Evolutionary conservation across 2,797 vertebrate species (phyloP), one percentile per base, ranked within the genome.

Genomic region (Chaetodon trifasciatus): DNA sequence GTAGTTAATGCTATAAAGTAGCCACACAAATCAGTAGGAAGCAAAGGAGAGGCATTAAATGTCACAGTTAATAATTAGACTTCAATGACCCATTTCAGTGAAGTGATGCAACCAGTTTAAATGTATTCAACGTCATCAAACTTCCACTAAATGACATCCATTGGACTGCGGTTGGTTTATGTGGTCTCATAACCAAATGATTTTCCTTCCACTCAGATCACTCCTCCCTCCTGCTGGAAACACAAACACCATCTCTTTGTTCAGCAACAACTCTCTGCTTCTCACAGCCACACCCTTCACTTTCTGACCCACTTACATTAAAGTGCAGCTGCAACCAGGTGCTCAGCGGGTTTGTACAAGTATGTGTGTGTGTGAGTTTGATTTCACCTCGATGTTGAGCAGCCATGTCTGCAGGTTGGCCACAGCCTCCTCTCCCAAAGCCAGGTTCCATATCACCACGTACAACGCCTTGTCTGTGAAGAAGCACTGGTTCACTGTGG

Each of bases 381-480:
- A n/a, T 17, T 39, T 94, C 86, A 98, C 98, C 97, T 99, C 98
- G 0, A 99, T 99, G 92, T 97, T 99, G 78, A 99, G 95, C 82
- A 99, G 92, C 98, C 98, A 99, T 86, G 97, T 97, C 94, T 98
- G 98, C 81, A 99, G 96, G 93, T 93, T 97, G 77, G 97, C 96
- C 73, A 99, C 97, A 0, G 98, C 98, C 84, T 99, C 98, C 89
- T 99, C 97, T 19, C 98, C 98, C 76, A 99, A 93, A 0, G 98
- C 97, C 91, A 99, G 96, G 95, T 99, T 99, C 98, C 98, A 99
- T 80, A 98, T 95, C 74, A 99, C 97, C 91, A 99, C 84, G 40
- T 99, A 99, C 77, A 99, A 91, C 57, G 98, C 97, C 90, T 97
- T 98, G 93, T 99, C 98, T 0, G 98, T 99, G 95, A 99, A 99